Percentiles rank a stretch among this genome's conserved stretches.
These are phyloP conservation scores for Columba guinea DNA, from an alignment of 2,797 vertebrate species.

Conservation along the genomic window DNA sequence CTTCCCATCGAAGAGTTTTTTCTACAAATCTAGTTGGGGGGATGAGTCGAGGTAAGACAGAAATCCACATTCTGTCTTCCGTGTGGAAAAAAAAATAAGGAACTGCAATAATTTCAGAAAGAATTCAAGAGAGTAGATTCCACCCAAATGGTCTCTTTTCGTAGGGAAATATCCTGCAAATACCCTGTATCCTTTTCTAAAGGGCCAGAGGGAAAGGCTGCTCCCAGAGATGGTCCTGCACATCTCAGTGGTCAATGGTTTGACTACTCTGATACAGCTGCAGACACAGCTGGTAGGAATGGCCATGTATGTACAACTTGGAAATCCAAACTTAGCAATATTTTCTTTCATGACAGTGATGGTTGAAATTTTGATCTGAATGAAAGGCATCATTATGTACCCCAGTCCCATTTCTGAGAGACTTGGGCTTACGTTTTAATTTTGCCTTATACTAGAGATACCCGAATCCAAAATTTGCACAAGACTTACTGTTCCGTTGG, in stretches of 20 bases:
- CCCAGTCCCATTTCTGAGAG: not conserved
- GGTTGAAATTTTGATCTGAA: not conserved
- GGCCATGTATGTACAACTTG: not conserved
- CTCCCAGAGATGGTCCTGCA: not conserved
- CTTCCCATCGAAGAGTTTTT: not conserved
- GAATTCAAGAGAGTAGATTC: not conserved
- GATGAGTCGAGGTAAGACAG: not conserved
- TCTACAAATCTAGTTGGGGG: fast-evolving
- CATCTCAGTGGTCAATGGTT: no score
- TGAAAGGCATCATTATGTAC: fast-evolving
- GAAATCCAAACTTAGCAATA: not conserved
- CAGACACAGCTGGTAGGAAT: not conserved
- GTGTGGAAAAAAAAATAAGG: fast-evolving
- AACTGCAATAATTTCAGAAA: not conserved
- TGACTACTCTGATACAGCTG: not conserved
- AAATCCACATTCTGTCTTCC: not conserved
- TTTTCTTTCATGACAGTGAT: not conserved
- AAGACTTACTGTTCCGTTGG: not conserved
- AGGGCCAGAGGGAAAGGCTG: not conserved
- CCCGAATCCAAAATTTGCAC: not conserved
- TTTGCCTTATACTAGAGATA: not conserved
- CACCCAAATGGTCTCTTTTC: not conserved
- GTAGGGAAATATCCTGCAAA: not conserved
- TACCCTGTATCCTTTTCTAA: not conserved
- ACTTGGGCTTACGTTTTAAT: not conserved